A percentile compares a stretch with the other conserved stretches of the same genome.
phyloP scores from a whole-genome alignment of 2,113 vertebrate species.

The Pelecanus crispus region DNA sequence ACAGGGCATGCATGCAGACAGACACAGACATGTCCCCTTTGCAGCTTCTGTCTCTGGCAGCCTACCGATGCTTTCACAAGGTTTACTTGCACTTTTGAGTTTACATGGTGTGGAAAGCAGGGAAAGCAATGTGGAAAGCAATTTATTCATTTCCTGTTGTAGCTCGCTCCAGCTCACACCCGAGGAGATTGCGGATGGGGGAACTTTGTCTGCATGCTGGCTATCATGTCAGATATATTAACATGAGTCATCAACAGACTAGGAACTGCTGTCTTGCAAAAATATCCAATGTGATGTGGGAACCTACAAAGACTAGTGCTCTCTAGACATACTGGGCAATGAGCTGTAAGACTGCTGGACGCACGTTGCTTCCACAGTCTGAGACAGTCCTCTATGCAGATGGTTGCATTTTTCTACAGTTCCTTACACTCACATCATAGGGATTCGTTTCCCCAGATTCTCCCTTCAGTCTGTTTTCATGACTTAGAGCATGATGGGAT shows the following conservation, averaged over 20 bases:
- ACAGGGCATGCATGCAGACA: neutral
- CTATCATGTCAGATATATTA: neutral
- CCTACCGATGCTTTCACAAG: neutral
- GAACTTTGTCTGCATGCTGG: neutral
- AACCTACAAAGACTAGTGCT: neutral
- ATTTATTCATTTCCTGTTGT: neutral
- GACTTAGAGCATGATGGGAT: neutral
- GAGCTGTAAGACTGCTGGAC: neutral
- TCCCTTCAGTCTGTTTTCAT: neutral
- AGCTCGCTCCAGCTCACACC: neutral
- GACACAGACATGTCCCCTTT: fast-evolving
- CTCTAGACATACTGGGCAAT: neutral
- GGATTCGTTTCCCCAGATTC: neutral
- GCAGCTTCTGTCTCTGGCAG: neutral
- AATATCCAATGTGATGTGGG: neutral
- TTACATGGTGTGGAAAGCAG: neutral
- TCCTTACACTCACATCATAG: neutral
- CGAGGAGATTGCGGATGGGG: neutral
- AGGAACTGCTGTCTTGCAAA: neutral
- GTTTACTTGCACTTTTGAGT: neutral
- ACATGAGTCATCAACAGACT: neutral
- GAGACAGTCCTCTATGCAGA: neutral
- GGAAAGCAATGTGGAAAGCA: neutral
- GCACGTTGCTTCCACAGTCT: neutral
- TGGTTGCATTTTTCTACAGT: neutral